Base-by-base conservation (phyloP, 2,888 invertebrate species). In the Carcina quercana region DNA sequence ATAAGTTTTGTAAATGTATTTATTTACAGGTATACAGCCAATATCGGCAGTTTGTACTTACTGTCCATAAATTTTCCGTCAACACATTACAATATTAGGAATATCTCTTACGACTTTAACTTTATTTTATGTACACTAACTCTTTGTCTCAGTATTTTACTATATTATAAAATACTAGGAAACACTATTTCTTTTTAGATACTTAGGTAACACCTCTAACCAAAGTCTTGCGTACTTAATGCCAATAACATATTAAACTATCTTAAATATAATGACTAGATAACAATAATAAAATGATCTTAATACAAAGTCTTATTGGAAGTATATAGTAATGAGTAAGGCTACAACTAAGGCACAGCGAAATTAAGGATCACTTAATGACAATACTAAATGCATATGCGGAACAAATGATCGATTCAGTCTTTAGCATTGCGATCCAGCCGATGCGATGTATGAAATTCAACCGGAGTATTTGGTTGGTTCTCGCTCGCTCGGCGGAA, bases 181-280 rank as follows among this genome's bases (percentile, higher is more conserved):
- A n/a, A n/a, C n/a, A n/a, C n/a, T n/a, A n/a, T n/a, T n/a, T n/a
- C n/a, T n/a, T n/a, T n/a, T n/a, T n/a, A n/a, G n/a, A n/a, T n/a
- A n/a, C n/a, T n/a, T n/a, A n/a, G n/a, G n/a, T n/a, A n/a, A n/a
- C n/a, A n/a, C n/a, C n/a, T n/a, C n/a, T n/a, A n/a, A n/a, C n/a
- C n/a, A 20, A 20, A 20, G 20, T 20, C 20, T 20, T 20, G n/a
- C n/a, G n/a, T n/a, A n/a, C n/a, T n/a, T n/a, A n/a, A n/a, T n/a
- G n/a, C n/a, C n/a, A n/a, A n/a, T n/a, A n/a, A 12, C 7, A 14
- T 17, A 17, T 17, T 44, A 59, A 52, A 54, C 48, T 53, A 57
- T 54, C 70, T 73, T 72, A 75, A 50, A 50, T 34, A 36, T 70
- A 80, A 64, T 82, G 83, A 83, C 83, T 83, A 83, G 83, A 74